These are phyloP conservation scores for Fistularia tabacaria DNA, from an alignment of 2,797 vertebrate genomes.

Conservation along the genomic window DNA sequence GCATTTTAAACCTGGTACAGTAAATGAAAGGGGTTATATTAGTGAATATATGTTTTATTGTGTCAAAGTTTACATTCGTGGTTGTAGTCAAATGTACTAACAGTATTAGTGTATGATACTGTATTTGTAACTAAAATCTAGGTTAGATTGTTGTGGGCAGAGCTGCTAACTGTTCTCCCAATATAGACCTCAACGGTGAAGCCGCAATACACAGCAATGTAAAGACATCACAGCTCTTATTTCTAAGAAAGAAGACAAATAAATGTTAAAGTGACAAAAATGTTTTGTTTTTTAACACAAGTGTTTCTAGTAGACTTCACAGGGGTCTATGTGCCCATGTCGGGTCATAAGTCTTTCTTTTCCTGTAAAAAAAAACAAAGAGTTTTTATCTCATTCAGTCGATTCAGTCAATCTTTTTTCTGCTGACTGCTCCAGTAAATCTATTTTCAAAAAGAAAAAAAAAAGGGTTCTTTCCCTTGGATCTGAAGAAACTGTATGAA, in stretches of 20 bases:
- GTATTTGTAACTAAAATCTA: conserved; percentile 45
- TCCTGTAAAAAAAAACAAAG: too few relatives aligned
- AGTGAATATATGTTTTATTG: conserved; percentile 25
- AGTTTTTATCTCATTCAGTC: too few relatives aligned
- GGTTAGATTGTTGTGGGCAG: conserved; percentile 8
- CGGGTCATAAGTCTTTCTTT: too few relatives aligned
- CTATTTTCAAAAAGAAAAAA: too few relatives aligned
- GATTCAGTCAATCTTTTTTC: too few relatives aligned
- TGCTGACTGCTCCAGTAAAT: too few relatives aligned
- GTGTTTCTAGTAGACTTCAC: too few relatives aligned
- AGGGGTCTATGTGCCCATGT: too few relatives aligned
- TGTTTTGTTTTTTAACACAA: not conserved
- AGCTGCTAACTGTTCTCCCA: conserved; percentile 6
- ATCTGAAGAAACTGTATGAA: too few relatives aligned
- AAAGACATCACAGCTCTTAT: too few relatives aligned
- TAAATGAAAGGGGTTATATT: conserved; percentile 21
- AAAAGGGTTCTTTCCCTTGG: too few relatives aligned
- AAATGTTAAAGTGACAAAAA: not conserved
- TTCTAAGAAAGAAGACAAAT: not conserved
- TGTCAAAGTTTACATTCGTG: conserved; percentile 29
- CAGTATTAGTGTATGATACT: conserved; percentile 39
- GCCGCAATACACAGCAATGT: too few relatives aligned
- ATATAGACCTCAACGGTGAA: not conserved
- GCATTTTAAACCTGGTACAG: conserved; percentile 44
- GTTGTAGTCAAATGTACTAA: conserved; percentile 42